Evolutionary conservation across 2,113 vertebrate species (phyloP).

Genomic region (Pavo muticus): DNA sequence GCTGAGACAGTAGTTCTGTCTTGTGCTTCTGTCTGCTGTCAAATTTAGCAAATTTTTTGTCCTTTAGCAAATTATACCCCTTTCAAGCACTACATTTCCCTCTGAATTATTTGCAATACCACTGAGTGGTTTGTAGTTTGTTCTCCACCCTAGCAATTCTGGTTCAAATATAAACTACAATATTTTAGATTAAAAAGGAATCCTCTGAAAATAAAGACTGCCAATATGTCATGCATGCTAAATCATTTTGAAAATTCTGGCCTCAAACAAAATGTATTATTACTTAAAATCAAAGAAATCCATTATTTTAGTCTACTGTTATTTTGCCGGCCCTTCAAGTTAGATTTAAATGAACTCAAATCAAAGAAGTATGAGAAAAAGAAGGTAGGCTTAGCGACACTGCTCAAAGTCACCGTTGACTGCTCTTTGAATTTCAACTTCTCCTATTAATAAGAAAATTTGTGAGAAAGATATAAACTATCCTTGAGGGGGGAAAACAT

Average conservation of each 20-base stretch:
- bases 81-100: conserved; percentile 11
- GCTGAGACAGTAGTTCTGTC: neutral
- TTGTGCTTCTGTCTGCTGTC: neutral
- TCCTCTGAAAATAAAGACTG: neutral
- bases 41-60: conserved; percentile 40
- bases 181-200: conserved; percentile 24
- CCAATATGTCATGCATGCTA: neutral
- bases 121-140: conserved; percentile 3
- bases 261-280: neutral
- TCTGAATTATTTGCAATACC: conserved; percentile 56
- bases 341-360: conserved; percentile 19
- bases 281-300: conserved; percentile 35
- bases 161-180: conserved; percentile 37
- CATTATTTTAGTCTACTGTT: neutral
- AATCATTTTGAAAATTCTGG: neutral
- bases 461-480: neutral
- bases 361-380: conserved; percentile 6
- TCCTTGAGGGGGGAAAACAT: neutral
- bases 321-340: neutral
- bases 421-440: neutral
- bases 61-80: conserved; percentile 7
- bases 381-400: neutral
- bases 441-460: neutral
- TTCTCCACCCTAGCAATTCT: neutral
- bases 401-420: neutral